phyloP scores from a whole-genome alignment of 2,113 vertebrate genomes.

The Ceyx melanurus region DNA sequence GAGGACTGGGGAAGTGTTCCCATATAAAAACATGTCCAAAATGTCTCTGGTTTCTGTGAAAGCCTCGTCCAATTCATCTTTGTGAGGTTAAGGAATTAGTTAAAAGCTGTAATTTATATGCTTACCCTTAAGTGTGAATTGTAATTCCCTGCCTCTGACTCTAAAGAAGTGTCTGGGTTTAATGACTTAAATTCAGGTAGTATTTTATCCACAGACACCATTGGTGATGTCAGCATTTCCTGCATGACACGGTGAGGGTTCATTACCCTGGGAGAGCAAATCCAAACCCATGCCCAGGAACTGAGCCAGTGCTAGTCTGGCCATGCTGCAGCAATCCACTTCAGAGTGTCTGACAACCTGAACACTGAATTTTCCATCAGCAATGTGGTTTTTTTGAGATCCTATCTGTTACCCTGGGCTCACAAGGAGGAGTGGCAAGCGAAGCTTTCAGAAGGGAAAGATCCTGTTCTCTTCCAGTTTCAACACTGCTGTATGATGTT shows the following conservation, averaged over 20 bases:
- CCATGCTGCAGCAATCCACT: background rate
- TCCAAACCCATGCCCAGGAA: background rate
- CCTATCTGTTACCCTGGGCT: background rate
- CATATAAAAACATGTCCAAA: background rate
- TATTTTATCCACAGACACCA: background rate
- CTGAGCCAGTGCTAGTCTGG: background rate
- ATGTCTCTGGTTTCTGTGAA: conserved; percentile 9
- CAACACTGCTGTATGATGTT: background rate
- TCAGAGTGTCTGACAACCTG: background rate
- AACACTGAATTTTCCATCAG: background rate
- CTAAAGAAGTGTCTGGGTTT: conserved; percentile 6
- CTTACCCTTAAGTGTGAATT: conserved; percentile 10
- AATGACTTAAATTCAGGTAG: conserved; percentile 34
- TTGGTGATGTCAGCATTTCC: background rate
- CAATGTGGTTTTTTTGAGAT: background rate
- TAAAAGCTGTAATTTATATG: conserved; percentile 35
- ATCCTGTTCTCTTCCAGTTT: background rate
- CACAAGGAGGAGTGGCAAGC: background rate
- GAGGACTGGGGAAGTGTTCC: background rate
- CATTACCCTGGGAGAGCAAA: background rate
- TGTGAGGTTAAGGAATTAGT: conserved; percentile 32
- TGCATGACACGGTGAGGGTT: background rate
- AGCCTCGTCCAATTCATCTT: conserved; percentile 26
- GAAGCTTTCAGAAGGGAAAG: background rate
- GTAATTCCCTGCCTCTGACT: conserved; percentile 19